Evolutionary conservation across 1,140 invertebrate species (phyloP), one percentile per base, ranked within the genome.

Genomic region (Camponotus floridanus): DNA sequence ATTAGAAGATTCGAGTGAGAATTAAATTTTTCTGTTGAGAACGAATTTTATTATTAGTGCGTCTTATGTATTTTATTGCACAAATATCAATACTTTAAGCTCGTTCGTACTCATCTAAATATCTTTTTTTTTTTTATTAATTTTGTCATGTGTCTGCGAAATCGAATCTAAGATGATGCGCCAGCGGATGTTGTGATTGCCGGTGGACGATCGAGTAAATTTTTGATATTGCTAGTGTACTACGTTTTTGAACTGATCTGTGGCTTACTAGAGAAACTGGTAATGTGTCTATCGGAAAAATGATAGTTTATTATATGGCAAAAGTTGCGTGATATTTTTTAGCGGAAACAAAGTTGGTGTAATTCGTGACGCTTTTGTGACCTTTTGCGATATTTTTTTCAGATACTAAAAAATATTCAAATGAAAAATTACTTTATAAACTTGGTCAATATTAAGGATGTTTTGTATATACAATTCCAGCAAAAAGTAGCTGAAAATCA

Each of bases 191-290:
- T 65, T 8, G 26, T 74, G 67, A 67, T 26, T 81, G 18, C 33
- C 57, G 39, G 15, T 51, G 13, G 33, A 74, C 42, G 39, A 15
- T 26, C 79, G 26, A 83, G 79, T 83, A 55, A 74, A 73, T 57
- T 83, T 61, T 45, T 83, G 13, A 7, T 73, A 36, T 21, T 74
- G 55, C 13, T 83, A 68, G 55, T 83, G 55, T 36, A 61, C 57
- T 62, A 74, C 55, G n/a, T 83, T 36, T 68, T 83, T 42, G n/a
- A 74, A 36, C 26, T 74, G 39, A 55, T 26, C 68, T 68, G 31
- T 61, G 55, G 57, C 39, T 3, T 83, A 61, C 26, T 83, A 74
- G 39, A 62, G 39, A 83, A 73, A 73, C 39, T 83, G 79, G 68
- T 74, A 83, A 71, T 70, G 51, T 71, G 18, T 57, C 21, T 31